Evolutionary conservation across 2,888 invertebrate species (phyloP).

Genomic region (Altica lythri): DNA sequence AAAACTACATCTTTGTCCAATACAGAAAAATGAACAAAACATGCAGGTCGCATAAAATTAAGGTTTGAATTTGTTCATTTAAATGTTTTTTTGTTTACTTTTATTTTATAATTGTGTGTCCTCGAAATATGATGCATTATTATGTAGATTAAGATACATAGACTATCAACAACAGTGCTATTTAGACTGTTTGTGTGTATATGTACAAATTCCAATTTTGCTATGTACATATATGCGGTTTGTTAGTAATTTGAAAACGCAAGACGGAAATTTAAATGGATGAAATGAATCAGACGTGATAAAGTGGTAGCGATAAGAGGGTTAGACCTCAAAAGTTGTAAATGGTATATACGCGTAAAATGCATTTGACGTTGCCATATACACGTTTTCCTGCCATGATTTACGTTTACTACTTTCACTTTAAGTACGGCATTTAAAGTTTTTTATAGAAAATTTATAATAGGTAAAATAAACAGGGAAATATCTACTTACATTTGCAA

Average conservation of each 20-base stretch:
- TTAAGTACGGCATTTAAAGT: neutral
- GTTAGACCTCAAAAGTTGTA: slow-evolving; percentile 7
- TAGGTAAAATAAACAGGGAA: too few relatives aligned
- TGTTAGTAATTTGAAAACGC: neutral
- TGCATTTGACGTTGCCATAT: slow-evolving; percentile 13
- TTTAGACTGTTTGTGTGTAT: too few relatives aligned
- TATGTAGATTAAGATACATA: too few relatives aligned
- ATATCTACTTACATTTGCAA: too few relatives aligned
- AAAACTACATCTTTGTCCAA: too few relatives aligned
- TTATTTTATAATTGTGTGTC: too few relatives aligned
- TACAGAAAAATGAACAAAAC: too few relatives aligned
- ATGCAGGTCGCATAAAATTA: too few relatives aligned
- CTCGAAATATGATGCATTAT: too few relatives aligned
- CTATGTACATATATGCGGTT: neutral
- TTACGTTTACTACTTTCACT: slow-evolving; percentile 7
- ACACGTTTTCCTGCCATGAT: slow-evolving; percentile 6
- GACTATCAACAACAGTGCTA: too few relatives aligned
- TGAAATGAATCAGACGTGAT: slow-evolving; percentile 12
- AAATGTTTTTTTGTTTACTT: too few relatives aligned
- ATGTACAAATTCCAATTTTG: neutral
- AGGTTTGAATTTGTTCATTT: too few relatives aligned
- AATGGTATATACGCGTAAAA: slow-evolving; percentile 11
- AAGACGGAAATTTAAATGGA: slow-evolving; percentile 5
- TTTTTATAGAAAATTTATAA: slow-evolving; percentile 2
- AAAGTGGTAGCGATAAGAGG: slow-evolving; percentile 8